Evolutionary conservation across 2,113 vertebrate genomes (phyloP), one percentile per base, ranked within the genome.

Genomic region (Poicephalus gulielmi): DNA sequence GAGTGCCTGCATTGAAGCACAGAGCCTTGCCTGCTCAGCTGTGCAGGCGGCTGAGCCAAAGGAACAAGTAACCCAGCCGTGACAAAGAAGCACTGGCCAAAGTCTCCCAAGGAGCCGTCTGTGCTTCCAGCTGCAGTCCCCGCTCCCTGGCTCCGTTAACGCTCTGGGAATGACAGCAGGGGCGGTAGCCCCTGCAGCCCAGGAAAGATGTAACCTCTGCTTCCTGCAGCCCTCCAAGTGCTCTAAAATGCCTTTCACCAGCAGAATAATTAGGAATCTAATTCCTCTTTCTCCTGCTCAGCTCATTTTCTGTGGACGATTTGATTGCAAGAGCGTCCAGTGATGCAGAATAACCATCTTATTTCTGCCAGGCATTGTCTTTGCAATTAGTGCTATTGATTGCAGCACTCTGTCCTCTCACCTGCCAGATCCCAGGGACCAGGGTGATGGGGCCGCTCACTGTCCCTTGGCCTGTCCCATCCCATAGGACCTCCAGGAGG

Each of bases 301-400:
- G 95, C 97, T 98, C 98, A 98, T 98, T 98, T 97, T 97, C 96
- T 96, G 98, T 96, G 97, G 96, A 97, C 96, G 81, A 97, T 98
- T 98, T 97, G 98, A 98, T 98, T 98, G 97, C 97, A 96, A 97
- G 96, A 95, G 96, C 83, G 96, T 63, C 97, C 97, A 97, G 91
- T 57, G 97, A 97, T 97, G 98, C 98, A 98, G 98, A 98, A 98
- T 97, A 98, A 98, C 96, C 97, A 97, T 90, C 97, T 97, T 97
- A 97, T 97, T 98, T 96, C 98, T 97, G 96, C 97, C 95, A 97
- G 98, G 91, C 97, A 70, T 97, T 96, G 97, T 97, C 96, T 97
- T 82, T 91, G 97, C 97, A 98, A 98, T 97, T 96, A 97, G 96
- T 74, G 17, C 94, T 81, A 92, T 90, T 92, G 96, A 96, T 96